Conservation (phyloP, 2,113 vertebrate species). For the Zosterops japonicus region DNA sequence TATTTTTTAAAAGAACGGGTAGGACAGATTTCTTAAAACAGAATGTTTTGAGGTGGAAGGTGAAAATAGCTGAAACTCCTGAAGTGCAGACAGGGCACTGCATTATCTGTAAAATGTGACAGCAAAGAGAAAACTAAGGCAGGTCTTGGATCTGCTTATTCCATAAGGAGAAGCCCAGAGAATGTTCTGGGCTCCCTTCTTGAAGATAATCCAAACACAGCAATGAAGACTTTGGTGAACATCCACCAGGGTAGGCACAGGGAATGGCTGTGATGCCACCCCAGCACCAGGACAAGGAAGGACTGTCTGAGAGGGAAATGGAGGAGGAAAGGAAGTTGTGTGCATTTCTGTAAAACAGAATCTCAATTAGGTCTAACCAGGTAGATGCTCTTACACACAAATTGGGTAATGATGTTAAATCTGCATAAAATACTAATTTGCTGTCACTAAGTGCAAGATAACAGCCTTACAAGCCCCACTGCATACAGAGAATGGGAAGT, state of each 20-base stretch:
- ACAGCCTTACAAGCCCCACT: not conserved
- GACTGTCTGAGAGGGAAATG: not conserved
- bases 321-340: not conserved
- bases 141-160: not conserved
- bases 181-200: not conserved
- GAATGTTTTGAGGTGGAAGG: not conserved
- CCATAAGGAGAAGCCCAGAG: not conserved
- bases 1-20: not conserved
- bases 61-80: not conserved
- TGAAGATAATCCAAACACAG: not conserved
- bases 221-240: not conserved
- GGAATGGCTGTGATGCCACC: not conserved
- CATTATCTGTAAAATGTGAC: not conserved
- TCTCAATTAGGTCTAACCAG: not conserved
- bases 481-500: fast-evolving
- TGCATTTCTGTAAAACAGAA: not conserved
- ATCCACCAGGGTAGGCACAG: not conserved
- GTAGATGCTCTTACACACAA: not conserved
- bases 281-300: not conserved
- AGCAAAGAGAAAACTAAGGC: not conserved
- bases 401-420: not conserved
- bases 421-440: not conserved
- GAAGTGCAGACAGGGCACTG: not conserved
- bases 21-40: not conserved
- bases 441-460: not conserved